Evolutionary conservation across 2,888 invertebrate species (phyloP).

Genomic region (Myopa testacea): DNA sequence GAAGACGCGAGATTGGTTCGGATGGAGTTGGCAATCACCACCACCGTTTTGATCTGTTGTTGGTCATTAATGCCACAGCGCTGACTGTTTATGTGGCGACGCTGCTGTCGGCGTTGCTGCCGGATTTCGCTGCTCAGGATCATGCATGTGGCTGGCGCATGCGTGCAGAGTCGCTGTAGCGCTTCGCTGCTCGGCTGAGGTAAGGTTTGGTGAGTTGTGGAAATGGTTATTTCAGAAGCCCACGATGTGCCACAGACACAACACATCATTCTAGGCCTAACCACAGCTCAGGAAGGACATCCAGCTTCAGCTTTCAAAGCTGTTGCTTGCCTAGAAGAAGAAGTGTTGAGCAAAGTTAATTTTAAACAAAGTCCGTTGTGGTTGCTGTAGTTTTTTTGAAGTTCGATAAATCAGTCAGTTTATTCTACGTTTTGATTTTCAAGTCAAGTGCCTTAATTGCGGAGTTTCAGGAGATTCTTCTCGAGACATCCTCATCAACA

Average conservation of each 20-base stretch:
- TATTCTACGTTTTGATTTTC: not conserved
- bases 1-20: conserved; percentile 8
- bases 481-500: conserved; percentile 19
- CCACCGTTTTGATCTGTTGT: conserved; percentile 27
- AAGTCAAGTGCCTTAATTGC: conserved; percentile 39
- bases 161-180: conserved; percentile 47
- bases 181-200: conserved; percentile 16
- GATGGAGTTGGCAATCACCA: conserved; percentile 15
- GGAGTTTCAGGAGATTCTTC: conserved; percentile 28
- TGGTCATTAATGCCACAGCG: conserved; percentile 17
- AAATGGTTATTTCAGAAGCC: conserved; percentile 65
- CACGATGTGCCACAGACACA: conserved; percentile 66
- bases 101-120: conserved; percentile 3
- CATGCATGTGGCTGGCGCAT: conserved; percentile 49
- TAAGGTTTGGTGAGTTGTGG: conserved; percentile 48
- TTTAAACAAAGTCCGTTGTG: conserved; percentile 26
- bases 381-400: not conserved
- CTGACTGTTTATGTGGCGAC: conserved; percentile 31
- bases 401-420: conserved; percentile 9
- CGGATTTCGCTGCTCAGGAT: conserved; percentile 29
- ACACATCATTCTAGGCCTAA: conserved; percentile 70
- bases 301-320: conserved; percentile 46
- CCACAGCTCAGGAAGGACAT: conserved; percentile 68
- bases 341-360: conserved; percentile 1
- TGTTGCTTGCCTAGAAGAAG: conserved; percentile 34